phyloP scores from a whole-genome alignment of 1,140 invertebrate species.

The Maniola jurtina region DNA sequence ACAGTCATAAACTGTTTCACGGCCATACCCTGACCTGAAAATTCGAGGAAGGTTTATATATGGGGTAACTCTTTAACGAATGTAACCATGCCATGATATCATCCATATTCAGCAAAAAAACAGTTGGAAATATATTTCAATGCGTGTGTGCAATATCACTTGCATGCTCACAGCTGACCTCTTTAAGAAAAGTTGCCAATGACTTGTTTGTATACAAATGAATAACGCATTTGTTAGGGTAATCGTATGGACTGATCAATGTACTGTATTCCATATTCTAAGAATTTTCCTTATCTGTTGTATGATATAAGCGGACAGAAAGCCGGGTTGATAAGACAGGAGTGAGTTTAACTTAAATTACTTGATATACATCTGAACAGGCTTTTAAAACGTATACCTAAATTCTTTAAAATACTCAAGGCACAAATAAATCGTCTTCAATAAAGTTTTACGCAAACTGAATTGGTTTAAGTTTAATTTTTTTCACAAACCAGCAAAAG shows the following conservation, averaged over 20 bases:
- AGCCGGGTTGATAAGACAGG: constrained; percentile 39
- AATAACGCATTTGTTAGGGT: constrained; percentile 21
- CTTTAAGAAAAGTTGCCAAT: constrained; percentile 15
- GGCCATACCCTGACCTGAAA: constrained; percentile 73
- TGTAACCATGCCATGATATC: background rate
- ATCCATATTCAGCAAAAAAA: background rate
- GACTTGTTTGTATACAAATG: constrained; percentile 23
- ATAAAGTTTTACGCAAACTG: constrained; percentile 28
- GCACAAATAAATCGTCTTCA: background rate
- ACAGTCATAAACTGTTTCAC: constrained; percentile 76
- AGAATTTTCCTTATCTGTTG: constrained; percentile 50
- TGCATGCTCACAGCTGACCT: constrained; percentile 9
- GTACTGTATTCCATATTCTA: constrained; percentile 41
- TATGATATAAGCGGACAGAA: constrained; percentile 46
- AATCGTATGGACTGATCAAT: constrained; percentile 15
- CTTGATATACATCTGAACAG: background rate
- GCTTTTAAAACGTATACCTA: background rate
- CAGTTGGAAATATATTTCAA: background rate
- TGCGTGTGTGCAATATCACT: background rate
- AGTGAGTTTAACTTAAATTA: constrained; percentile 19
- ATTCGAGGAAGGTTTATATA: constrained; percentile 52
- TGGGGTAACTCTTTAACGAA: background rate
- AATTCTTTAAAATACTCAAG: constrained; percentile 12
- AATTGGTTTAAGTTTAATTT: constrained; percentile 43
- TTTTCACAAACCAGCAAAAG: constrained; percentile 68